Base-by-base conservation (phyloP, 2,888 invertebrate species). In the Balanococcus diminutus region DNA sequence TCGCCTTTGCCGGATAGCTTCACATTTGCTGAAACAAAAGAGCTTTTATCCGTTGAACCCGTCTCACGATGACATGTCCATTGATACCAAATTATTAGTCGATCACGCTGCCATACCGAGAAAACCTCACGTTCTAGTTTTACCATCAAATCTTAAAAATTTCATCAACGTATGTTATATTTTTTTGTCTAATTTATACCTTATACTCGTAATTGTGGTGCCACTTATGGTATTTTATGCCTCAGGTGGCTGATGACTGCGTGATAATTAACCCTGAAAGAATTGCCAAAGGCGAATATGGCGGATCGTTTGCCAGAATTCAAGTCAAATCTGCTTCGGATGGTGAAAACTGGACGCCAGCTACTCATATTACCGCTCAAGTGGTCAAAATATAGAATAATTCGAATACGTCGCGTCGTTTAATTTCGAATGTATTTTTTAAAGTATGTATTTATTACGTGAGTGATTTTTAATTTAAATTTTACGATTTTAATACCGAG, bases 181-280 rank as follows among this genome's bases (percentile, higher is more conserved):
- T 84, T 39, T 81, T 39, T 81, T 22, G 16, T 46, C 11, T n/a
- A 82, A 22, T n/a, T 28, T 14, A 5, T 22, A 39, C 46, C 14
- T 72, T 42, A 25, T 28, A n/a, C n/a, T n/a, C n/a, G n/a, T 51
- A 22, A 36, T 36, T 61, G 31, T 75, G 36, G 16, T 14, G 2
- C 84, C 16, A 31, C 32, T 82, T n/a, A 32, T 83, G 25, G 31
- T 5, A 46, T 51, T 16, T 36, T 86, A 3, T 9, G 88, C 91
- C 92, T 16, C 91, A 96, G 95, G 92, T 94, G 88, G 92, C 96
- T 25, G 92, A 94, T 88, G 95, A 94, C 0, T 95, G 95, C 88
- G 91, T 96, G 39, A 94, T 95, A 14, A 91, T 98, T 25, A 98
- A 98, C 91, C 97, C 98, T 0, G 97, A 96, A 88, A 93, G 94